phyloP scores from a whole-genome alignment of 2,888 invertebrate genomes.

The Caenorhabditis sp. region DNA sequence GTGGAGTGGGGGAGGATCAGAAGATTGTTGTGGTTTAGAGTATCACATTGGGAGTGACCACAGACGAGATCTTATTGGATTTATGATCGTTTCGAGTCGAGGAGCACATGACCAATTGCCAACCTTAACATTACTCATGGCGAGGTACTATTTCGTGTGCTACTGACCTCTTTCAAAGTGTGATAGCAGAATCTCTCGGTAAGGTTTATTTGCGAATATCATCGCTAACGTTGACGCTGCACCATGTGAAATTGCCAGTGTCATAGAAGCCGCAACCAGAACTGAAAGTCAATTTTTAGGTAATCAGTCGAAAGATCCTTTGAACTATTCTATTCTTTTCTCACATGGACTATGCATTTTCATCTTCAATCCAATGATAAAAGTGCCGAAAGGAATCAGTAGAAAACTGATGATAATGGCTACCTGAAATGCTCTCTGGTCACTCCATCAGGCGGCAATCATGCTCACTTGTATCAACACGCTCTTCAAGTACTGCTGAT shows the following conservation, averaged over 20 bases:
- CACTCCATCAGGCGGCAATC: too few relatives aligned
- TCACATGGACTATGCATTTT: slow-evolving; percentile 26
- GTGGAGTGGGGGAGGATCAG: slow-evolving; percentile 8
- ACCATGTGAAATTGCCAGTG: slow-evolving; percentile 42
- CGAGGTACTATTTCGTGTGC: too few relatives aligned
- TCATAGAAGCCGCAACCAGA: slow-evolving; percentile 21
- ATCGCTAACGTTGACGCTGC: slow-evolving; percentile 38
- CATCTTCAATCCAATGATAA: slow-evolving; percentile 38
- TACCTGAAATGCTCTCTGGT: slow-evolving; percentile 15
- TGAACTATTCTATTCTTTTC: neutral
- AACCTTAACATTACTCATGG: neutral
- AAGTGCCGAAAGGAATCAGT: slow-evolving; percentile 18
- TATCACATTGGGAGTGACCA: too few relatives aligned
- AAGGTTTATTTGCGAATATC: slow-evolving; percentile 47
- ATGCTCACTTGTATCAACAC: slow-evolving; percentile 35
- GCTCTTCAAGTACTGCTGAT: slow-evolving; percentile 39
- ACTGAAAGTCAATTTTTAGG: slow-evolving; percentile 9
- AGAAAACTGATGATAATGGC: slow-evolving; percentile 35
- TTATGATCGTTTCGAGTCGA: neutral
- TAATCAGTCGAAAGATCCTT: too few relatives aligned
- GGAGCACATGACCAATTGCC: neutral
- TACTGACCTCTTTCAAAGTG: slow-evolving; percentile 25
- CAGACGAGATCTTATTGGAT: neutral
- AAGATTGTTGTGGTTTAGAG: too few relatives aligned
- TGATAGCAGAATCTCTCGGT: slow-evolving; percentile 22